Percentiles rank a stretch among this genome's conserved stretches.
Evolutionary conservation across 1,140 invertebrate species (phyloP).

Genomic region (Cyrtorhinus lividipennis): DNA sequence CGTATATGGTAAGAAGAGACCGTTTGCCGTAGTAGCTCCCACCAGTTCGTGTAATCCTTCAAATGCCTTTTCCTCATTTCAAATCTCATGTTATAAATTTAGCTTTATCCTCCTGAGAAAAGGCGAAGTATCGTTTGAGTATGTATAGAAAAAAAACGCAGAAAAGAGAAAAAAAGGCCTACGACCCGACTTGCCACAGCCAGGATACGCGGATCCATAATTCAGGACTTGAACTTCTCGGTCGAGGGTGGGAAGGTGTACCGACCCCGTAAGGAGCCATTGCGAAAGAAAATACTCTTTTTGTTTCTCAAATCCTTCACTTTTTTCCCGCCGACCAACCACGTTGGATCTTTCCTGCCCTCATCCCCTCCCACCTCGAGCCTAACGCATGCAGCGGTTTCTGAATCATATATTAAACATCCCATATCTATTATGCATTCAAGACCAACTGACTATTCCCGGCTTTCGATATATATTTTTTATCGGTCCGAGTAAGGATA

Average conservation of each 20-base stretch:
- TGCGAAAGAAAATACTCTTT: background rate
- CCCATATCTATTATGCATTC: background rate
- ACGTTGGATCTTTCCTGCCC: background rate
- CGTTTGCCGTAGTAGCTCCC: too few relatives aligned
- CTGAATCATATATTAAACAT: background rate
- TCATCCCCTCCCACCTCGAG: background rate
- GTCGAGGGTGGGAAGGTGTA: background rate
- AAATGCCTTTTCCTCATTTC: too few relatives aligned
- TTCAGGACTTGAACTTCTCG: background rate
- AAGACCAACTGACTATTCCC: background rate
- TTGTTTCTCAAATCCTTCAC: background rate
- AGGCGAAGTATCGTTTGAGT: background rate
- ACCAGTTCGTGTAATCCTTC: too few relatives aligned
- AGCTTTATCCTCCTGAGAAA: background rate
- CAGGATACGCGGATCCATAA: background rate
- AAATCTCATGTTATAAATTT: background rate
- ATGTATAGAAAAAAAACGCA: too few relatives aligned
- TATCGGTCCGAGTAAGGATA: background rate
- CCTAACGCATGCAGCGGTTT: background rate
- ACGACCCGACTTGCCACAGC: too few relatives aligned
- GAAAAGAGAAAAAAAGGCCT: background rate
- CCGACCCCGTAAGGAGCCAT: background rate
- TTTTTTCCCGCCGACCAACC: background rate
- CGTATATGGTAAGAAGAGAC: too few relatives aligned
- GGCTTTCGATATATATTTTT: background rate